phyloP scores from a whole-genome alignment of 2,888 invertebrate genomes.

The Athalia rosae region DNA sequence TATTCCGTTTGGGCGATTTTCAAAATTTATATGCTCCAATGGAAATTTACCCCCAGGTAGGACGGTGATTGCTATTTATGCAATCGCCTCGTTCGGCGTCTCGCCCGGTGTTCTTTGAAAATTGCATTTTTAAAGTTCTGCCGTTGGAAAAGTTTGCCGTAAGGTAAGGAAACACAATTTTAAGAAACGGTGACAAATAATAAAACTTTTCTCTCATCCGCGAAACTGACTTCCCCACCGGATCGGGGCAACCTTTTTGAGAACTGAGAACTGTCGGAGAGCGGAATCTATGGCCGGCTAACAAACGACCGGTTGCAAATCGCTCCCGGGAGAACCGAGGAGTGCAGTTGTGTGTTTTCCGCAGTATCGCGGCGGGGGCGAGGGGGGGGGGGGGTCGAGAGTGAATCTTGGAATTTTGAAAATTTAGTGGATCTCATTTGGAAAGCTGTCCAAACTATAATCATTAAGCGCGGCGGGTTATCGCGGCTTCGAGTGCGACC shows the following conservation, averaged over 20 bases:
- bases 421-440: conserved; percentile 60
- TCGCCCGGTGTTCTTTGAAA: conserved; percentile 12
- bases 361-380: no score
- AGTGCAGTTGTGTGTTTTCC: conserved; percentile 17
- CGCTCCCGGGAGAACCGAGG: neutral
- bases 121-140: neutral
- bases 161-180: conserved; percentile 1
- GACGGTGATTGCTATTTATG: conserved; percentile 25
- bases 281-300: conserved; percentile 3
- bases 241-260: neutral
- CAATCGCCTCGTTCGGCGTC: conserved; percentile 16
- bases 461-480: conserved; percentile 59
- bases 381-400: conserved; percentile 31
- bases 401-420: conserved; percentile 21
- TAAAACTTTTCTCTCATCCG: neutral
- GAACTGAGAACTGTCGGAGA: conserved; percentile 18
- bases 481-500: conserved; percentile 61
- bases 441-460: conserved; percentile 64
- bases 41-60: neutral
- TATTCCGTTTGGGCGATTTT: conserved; percentile 21
- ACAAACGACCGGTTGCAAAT: conserved; percentile 5
- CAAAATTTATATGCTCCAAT: conserved; percentile 26
- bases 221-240: neutral
- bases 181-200: conserved; percentile 5
- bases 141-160: neutral